Evolutionary conservation across 2,888 invertebrate genomes (phyloP), one percentile per base, ranked within the genome.

Genomic region (Sipha maydis): DNA sequence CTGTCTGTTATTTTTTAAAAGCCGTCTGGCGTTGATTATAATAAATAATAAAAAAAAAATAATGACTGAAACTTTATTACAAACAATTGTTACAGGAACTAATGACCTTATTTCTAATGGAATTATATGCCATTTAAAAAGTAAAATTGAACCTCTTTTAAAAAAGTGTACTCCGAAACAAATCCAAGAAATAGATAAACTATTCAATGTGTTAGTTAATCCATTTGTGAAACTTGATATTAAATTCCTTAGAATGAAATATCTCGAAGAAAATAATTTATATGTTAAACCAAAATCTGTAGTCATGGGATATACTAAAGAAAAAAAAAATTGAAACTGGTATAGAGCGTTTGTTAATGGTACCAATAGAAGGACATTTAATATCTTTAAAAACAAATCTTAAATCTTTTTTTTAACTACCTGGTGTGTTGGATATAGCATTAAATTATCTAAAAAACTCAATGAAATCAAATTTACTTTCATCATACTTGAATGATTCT

Each of bases 341-440:
- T 41, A 41, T 76, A 41, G 76, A 76, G 21, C 76, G n/a, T 48
- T 76, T 76, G 76, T 48, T 76, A 75, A 76, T 76, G 76, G 76
- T 76, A 76, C 76, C 76, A 76, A 48, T 76, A 34, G 41, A 76
- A 41, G 14, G 48, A n/a, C 41, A 76, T 41, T 48, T 76, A n/a
- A 34, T 76, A 41, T 76, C 48, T 76, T 34, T 76, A n/a, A 76
- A 48, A 76, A 41, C 14, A 48, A 76, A 76, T 76, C 41, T 76
- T n/a, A 41, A 76, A 25, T 69, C 34, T 38, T 41, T 75, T 75
- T 75, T 75, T 38, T 21, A 75, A 75, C 38, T 75, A 9, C 75
- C 75, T 25, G n/a, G 25, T 25, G 25, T 75, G 25, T 75, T 9
- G 0, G 25, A 76, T 19, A 76, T n/a, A 8, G 28, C 28, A 4